Conservation (phyloP, 2,888 invertebrate genomes). For the Branchipolynoe longqiensis region DNA sequence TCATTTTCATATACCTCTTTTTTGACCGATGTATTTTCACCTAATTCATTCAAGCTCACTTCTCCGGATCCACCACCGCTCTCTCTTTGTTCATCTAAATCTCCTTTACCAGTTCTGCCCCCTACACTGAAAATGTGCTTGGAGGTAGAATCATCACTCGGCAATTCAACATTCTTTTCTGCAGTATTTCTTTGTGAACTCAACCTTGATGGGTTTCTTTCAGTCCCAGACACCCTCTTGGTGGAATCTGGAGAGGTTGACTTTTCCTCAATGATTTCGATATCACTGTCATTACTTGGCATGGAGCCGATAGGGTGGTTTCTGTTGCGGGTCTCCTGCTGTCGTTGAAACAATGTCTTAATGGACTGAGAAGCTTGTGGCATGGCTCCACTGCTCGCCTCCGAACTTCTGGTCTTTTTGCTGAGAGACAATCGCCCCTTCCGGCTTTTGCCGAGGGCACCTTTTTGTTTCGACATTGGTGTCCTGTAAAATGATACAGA, state of each 20-base stretch:
- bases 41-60: no score
- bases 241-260: not conserved
- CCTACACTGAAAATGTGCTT: no score
- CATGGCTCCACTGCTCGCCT: not conserved
- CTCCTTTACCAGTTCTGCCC: no score
- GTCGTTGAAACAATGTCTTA: not conserved
- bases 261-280: constrained; percentile 4
- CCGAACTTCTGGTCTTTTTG: not conserved
- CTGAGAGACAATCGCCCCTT: constrained; percentile 7
- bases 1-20: no score
- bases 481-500: no score
- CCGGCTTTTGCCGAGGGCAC: not conserved
- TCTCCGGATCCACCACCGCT: no score
- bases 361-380: not conserved
- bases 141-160: no score
- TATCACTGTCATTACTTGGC: not conserved
- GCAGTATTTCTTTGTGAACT: not conserved
- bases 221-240: no score
- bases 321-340: not conserved
- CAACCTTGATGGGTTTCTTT: not conserved
- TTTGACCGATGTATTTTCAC: no score
- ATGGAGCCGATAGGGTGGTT: not conserved
- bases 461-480: no score
- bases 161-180: no score
- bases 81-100: no score